Evolutionary conservation across 2,888 invertebrate species (phyloP).

Genomic region (Ellobium chinense): DNA sequence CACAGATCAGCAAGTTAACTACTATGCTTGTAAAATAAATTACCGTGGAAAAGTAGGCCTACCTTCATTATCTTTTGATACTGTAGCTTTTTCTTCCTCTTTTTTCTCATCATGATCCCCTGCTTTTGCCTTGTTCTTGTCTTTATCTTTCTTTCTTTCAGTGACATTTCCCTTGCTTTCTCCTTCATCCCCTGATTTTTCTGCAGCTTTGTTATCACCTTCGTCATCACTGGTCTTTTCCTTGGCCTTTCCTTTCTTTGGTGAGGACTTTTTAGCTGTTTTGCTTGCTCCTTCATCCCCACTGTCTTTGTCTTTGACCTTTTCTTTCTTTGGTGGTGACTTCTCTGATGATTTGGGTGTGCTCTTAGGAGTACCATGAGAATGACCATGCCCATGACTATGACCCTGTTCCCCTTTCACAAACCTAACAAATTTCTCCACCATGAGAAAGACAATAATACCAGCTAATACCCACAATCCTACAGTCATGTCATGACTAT

Average conservation of each 20-base stretch:
- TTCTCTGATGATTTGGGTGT: not conserved
- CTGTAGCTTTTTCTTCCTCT: no score
- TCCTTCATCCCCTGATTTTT: not conserved
- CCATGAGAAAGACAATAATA: conserved; percentile 92
- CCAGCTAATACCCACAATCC: conserved; percentile 97
- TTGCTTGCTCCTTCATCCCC: conserved; percentile 8
- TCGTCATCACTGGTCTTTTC: conserved; percentile 23
- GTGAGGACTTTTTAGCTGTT: not conserved
- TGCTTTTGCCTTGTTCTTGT: not conserved
- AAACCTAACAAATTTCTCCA: conserved; percentile 89
- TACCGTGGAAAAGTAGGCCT: no score
- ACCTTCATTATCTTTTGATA: no score
- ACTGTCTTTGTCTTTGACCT: conserved; percentile 26
- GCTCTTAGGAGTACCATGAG: conserved; percentile 47
- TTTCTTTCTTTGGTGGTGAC: conserved; percentile 1
- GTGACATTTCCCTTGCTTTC: not conserved
- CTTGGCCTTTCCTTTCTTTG: conserved; percentile 14
- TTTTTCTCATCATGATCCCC: not conserved
- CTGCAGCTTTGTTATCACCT: not conserved
- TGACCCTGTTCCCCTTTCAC: conserved; percentile 85
- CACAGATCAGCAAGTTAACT: no score
- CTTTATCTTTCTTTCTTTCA: not conserved
- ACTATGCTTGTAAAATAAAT: no score
- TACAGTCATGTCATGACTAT: conserved; percentile 89
- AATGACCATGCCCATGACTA: conserved; percentile 84